phyloP scores from a whole-genome alignment of 2,113 vertebrate species.

The Callionymus lyra region DNA sequence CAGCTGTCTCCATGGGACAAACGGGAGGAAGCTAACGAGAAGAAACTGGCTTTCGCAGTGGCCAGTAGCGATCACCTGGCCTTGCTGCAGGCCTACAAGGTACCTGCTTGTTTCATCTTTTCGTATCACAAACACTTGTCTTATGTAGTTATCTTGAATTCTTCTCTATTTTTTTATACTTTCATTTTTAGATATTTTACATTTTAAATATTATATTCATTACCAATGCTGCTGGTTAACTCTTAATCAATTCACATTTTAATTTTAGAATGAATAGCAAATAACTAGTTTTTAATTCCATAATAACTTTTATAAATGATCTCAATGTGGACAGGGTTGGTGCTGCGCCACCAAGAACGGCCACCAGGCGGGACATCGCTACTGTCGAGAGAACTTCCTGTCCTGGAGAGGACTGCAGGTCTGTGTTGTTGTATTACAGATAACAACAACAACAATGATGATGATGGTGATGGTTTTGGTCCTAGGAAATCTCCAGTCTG shows the following conservation, averaged over 20 bases:
- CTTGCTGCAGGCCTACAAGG: conserved; percentile 89
- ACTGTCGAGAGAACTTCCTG: conserved; percentile 91
- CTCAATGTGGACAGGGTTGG: conserved; percentile 75
- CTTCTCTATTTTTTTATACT: neutral
- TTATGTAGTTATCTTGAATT: no score
- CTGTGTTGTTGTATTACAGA: neutral
- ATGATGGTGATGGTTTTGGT: neutral
- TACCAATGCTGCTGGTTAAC: no score
- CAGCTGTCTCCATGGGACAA: conserved; percentile 85
- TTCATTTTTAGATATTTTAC: conserved; percentile 1
- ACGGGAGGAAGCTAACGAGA: conserved; percentile 87
- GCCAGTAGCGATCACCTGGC: conserved; percentile 91
- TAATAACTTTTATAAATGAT: no score
- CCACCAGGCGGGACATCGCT: conserved; percentile 68
- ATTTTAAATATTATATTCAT: no score
- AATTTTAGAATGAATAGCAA: no score
- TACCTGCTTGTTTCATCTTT: conserved; percentile 16
- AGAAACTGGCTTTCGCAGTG: conserved; percentile 82
- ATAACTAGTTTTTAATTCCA: no score
- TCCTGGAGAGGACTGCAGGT: conserved; percentile 83
- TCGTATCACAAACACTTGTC: no score
- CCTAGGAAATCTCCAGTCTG: conserved; percentile 88
- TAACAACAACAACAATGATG: neutral
- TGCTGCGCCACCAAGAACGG: conserved; percentile 71
- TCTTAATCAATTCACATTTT: no score